A percentile compares a stretch with the other conserved stretches of the same genome.
Conservation (phyloP, 2,888 invertebrate genomes). For the Epinotia bilunana region DNA sequence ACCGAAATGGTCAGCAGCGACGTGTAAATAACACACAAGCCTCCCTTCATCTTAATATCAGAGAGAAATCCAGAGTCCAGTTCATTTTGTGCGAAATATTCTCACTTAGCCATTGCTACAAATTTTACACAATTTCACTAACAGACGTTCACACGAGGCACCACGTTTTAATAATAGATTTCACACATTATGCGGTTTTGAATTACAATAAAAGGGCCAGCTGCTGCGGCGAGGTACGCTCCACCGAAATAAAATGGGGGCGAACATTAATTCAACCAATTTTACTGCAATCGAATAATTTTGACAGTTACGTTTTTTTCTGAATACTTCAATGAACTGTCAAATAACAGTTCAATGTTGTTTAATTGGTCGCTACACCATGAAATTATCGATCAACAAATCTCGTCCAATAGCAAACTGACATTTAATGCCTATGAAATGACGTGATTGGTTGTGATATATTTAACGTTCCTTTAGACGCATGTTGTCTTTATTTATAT, state of each 20-base stretch:
- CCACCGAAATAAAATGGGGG: constrained; percentile 54
- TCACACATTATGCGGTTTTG: constrained; percentile 57
- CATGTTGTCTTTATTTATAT: background rate
- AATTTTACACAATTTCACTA: constrained; percentile 50
- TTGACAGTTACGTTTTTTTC: constrained; percentile 62
- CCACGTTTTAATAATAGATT: constrained; percentile 50
- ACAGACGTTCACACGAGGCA: constrained; percentile 54
- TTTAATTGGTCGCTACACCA: constrained; percentile 58
- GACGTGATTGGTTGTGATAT: constrained; percentile 58
- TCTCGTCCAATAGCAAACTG: constrained; percentile 63
- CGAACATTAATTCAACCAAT: constrained; percentile 57
- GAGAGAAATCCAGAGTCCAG: constrained; percentile 77
- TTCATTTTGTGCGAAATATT: constrained; percentile 80
- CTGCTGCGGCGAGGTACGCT: constrained; percentile 52
- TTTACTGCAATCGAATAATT: constrained; percentile 56
- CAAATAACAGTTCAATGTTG: constrained; percentile 9
- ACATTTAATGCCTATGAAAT: constrained; percentile 67
- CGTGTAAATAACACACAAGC: constrained; percentile 84
- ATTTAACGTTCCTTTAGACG: constrained; percentile 54
- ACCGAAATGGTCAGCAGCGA: constrained; percentile 85
- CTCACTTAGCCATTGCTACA: constrained; percentile 61
- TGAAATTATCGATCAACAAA: constrained; percentile 51
- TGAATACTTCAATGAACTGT: constrained; percentile 38
- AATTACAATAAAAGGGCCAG: constrained; percentile 52
- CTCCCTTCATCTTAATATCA: constrained; percentile 86